Percentiles rank a stretch among this genome's conserved stretches.
Conservation (phyloP, 2,113 vertebrate genomes). For the Lepidothrix coronata region DNA sequence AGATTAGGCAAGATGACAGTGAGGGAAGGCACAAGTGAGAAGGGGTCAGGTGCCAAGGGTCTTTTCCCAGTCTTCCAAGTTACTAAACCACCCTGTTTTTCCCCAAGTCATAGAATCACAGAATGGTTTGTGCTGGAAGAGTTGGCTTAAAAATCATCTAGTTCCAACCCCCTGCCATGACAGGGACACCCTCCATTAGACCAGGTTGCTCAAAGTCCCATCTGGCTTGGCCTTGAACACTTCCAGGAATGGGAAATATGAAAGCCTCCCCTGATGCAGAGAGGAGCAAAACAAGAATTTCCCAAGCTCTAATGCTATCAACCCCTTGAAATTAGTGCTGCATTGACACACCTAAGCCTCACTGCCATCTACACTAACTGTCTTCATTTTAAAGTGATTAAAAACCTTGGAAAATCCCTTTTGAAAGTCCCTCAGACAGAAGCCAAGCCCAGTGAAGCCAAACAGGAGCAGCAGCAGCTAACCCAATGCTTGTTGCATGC, state of each 20-base stretch:
- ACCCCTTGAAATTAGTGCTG: not conserved
- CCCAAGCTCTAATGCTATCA: not conserved
- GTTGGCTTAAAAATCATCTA: not conserved
- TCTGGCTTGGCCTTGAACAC: not conserved
- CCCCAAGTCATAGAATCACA: not conserved
- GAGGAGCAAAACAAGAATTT: not conserved
- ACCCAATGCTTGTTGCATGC: not conserved
- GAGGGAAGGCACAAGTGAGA: not conserved
- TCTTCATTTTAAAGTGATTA: not conserved
- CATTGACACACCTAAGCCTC: not conserved
- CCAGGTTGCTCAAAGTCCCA: not conserved
- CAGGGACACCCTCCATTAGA: not conserved
- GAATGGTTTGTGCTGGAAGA: not conserved
- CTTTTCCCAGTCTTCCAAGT: not conserved
- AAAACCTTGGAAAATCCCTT: not conserved
- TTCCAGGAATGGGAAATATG: not conserved
- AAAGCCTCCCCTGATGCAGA: not conserved
- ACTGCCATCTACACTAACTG: not conserved
- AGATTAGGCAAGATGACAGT: not conserved
- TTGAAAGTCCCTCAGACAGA: not conserved
- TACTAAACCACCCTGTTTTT: not conserved
- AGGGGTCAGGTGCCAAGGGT: not conserved
- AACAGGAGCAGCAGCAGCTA: accelerated
- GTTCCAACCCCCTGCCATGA: not conserved
- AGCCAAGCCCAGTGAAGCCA: not conserved